phyloP scores from a whole-genome alignment of 2,797 vertebrate species.

The Erithacus rubecula region DNA sequence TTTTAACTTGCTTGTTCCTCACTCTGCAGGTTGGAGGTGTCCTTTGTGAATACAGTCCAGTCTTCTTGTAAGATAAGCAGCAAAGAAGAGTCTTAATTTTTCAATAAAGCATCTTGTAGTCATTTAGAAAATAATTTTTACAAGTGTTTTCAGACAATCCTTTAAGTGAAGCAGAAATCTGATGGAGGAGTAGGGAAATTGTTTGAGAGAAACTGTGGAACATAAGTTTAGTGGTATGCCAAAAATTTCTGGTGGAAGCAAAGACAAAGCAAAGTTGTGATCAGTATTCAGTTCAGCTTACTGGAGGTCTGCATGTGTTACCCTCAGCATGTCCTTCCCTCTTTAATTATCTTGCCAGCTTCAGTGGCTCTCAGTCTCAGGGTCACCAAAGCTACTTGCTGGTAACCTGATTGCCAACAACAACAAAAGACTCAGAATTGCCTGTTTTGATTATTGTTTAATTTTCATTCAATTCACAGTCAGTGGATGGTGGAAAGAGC shows the following conservation, averaged over 20 bases:
- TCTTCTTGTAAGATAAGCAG: not conserved
- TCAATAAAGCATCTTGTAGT: not conserved
- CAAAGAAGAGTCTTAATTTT: not conserved
- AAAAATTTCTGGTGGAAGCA: not conserved
- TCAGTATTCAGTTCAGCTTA: not conserved
- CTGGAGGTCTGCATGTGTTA: not conserved
- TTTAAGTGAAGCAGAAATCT: not conserved
- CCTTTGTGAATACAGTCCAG: not conserved
- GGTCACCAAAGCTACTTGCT: conserved; percentile 12
- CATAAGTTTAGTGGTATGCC: not conserved
- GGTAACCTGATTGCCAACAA: not conserved
- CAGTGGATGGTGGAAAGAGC: not conserved
- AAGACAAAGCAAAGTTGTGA: not conserved
- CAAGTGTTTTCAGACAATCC: not conserved
- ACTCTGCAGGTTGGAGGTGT: not conserved
- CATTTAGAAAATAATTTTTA: not conserved
- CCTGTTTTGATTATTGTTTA: conserved; percentile 1
- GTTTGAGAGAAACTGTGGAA: not conserved
- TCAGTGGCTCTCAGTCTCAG: not conserved
- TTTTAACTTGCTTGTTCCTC: not conserved
- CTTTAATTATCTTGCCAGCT: conserved; percentile 1
- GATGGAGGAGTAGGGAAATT: not conserved
- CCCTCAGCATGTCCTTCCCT: not conserved
- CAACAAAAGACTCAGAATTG: not conserved
- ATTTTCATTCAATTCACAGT: conserved; percentile 8